A percentile compares a stretch with the other conserved stretches of the same genome.
These are phyloP conservation scores for Porites cylindrica DNA, from an alignment of 92 coral and sea anemone species.

Conservation along the genomic window DNA sequence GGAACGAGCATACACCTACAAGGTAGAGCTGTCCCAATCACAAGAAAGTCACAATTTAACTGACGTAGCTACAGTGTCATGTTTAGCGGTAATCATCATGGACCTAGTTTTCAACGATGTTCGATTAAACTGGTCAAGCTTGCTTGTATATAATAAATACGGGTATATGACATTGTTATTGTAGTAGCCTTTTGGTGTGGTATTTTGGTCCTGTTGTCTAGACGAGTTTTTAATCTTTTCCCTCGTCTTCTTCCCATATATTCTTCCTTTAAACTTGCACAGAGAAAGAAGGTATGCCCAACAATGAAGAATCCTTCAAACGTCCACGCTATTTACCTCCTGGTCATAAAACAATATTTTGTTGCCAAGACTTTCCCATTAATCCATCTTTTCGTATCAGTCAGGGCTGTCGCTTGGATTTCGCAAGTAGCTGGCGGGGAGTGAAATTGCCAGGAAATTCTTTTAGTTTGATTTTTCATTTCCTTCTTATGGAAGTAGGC, in stretches of 20 bases:
- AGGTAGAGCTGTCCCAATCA: background rate
- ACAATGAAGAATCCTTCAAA: background rate
- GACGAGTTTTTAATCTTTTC: background rate
- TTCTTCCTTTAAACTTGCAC: background rate
- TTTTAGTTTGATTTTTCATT: too few relatives aligned
- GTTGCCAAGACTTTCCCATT: too few relatives aligned
- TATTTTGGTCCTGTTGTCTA: background rate
- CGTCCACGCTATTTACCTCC: too few relatives aligned
- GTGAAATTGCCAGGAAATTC: too few relatives aligned
- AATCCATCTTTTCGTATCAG: too few relatives aligned
- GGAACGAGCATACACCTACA: background rate
- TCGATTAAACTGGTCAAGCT: background rate
- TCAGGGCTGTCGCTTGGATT: too few relatives aligned
- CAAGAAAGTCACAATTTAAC: background rate
- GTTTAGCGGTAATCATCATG: background rate
- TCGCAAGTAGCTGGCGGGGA: too few relatives aligned
- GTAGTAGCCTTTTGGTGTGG: background rate
- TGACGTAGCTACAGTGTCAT: background rate
- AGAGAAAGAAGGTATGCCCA: background rate
- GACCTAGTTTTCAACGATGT: background rate
- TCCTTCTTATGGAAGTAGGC: too few relatives aligned
- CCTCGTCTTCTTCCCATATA: background rate
- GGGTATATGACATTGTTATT: constrained; percentile 11
- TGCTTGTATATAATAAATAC: constrained; percentile 40
- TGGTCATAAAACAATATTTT: too few relatives aligned